Conservation (phyloP, 2,888 invertebrate species). For the Abrostola tripartita region DNA sequence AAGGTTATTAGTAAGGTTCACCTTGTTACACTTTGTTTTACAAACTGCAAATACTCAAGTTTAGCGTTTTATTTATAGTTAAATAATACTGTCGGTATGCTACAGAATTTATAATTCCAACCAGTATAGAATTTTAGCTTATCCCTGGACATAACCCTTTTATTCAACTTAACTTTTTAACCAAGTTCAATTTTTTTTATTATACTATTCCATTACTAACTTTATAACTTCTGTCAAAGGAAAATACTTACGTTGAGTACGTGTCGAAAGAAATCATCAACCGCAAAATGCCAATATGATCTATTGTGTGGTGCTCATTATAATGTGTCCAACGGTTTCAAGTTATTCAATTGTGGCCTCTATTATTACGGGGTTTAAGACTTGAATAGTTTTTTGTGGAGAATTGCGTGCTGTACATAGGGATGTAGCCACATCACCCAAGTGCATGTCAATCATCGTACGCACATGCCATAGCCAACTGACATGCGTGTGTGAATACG, state of each 20-base stretch:
- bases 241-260: slow-evolving; percentile 20
- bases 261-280: slow-evolving; percentile 54
- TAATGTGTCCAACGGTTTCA: slow-evolving; percentile 10
- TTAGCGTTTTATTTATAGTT: too few species aligned
- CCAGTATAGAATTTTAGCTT: too few species aligned
- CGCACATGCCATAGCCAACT: slow-evolving; percentile 68
- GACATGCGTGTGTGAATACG: slow-evolving; percentile 54
- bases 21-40: too few species aligned
- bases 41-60: too few species aligned
- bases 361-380: slow-evolving; percentile 7
- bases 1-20: too few species aligned
- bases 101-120: too few species aligned
- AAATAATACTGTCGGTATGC: too few species aligned
- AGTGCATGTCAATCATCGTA: slow-evolving; percentile 62
- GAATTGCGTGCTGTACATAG: slow-evolving; percentile 29
- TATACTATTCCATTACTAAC: background rate
- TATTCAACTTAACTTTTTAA: too few species aligned
- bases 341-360: slow-evolving; percentile 20
- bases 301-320: slow-evolving; percentile 33
- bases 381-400: background rate
- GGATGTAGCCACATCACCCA: slow-evolving; percentile 42
- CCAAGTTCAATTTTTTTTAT: too few species aligned
- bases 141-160: too few species aligned
- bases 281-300: slow-evolving; percentile 42
- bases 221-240: background rate